Base-by-base conservation (phyloP, 2,113 vertebrate species). In the Sakesphorus luctuosus region DNA sequence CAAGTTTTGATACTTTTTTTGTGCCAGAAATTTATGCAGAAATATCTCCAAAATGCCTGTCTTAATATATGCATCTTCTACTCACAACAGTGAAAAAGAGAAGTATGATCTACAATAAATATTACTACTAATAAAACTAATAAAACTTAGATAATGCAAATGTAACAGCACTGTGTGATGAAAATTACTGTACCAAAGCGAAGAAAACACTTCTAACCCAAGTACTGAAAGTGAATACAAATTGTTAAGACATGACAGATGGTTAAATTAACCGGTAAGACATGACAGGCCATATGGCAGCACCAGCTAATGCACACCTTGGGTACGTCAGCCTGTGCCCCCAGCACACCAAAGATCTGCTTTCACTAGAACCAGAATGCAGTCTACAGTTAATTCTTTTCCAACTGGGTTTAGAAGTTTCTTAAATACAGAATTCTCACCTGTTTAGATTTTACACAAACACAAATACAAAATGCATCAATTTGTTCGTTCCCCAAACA, bases 191-290 rank as follows among this genome's bases (percentile, higher is more conserved):
- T 15, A 62, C 15, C 14, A 20, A 61, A 52, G 44, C 72, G 21
- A 66, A 59, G 46, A 52, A 72, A 78, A 73, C 6, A 11, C 23
- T 59, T 17, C 75, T 84, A 93, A 86, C 16, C 4, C 1, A 13
- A 74, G 58, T n/a, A 56, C 35, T 47, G 40, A 85, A 89, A 94
- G 95, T 6, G 12, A 89, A 72, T 49, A 44, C 63, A 63, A 83
- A 65, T 43, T 75, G 58, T 82, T 68, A 94, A 89, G 91, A 86
- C 71, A 12, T 40, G 82, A 89, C 96, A 97, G 96, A 96, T 96
- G 95, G 96, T 66, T 93, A 92, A 94, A 87, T 97, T 84, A 97
- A 73, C 92, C 67, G 82, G 36, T 89, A 94, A 95, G 86, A 93
- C 76, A 36, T 1, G 61, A 74, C 44, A 33, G 52, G 71, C 96